Conservation (phyloP, 2,113 vertebrate genomes). For the Apteryx owenii region DNA sequence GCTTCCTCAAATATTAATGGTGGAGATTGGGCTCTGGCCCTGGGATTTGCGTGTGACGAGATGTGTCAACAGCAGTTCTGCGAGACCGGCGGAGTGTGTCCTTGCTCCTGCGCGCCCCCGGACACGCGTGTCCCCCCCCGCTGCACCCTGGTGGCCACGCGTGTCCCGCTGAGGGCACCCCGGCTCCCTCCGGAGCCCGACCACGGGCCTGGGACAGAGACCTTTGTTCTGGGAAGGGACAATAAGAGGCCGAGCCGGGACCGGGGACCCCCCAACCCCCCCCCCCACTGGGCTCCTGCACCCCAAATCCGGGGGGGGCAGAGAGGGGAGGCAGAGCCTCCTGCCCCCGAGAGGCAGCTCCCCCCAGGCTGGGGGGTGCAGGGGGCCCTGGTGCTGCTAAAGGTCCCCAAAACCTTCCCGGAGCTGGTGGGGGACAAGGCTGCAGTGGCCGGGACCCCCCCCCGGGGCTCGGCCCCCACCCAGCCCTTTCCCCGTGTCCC, state of each 20-base stretch:
- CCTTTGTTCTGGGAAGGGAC: constrained; percentile 25
- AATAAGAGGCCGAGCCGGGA: neutral
- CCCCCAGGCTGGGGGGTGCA: neutral
- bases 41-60: neutral
- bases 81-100: neutral
- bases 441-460: no score
- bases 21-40: neutral
- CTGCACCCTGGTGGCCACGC: neutral
- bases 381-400: neutral
- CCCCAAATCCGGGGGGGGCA: neutral
- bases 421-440: neutral
- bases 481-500: no score
- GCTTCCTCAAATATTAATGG: neutral
- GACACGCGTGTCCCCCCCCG: neutral
- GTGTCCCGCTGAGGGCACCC: neutral
- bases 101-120: neutral
- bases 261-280: neutral
- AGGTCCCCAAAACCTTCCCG: neutral
- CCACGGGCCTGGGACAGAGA: neutral
- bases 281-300: neutral
- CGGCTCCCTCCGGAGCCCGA: neutral
- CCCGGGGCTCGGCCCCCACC: neutral
- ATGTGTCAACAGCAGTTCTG: neutral
- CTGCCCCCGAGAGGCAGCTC: neutral
- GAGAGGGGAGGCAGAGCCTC: neutral